phyloP scores from a whole-genome alignment of 2,113 vertebrate genomes.

The Amblyornis subalaris region DNA sequence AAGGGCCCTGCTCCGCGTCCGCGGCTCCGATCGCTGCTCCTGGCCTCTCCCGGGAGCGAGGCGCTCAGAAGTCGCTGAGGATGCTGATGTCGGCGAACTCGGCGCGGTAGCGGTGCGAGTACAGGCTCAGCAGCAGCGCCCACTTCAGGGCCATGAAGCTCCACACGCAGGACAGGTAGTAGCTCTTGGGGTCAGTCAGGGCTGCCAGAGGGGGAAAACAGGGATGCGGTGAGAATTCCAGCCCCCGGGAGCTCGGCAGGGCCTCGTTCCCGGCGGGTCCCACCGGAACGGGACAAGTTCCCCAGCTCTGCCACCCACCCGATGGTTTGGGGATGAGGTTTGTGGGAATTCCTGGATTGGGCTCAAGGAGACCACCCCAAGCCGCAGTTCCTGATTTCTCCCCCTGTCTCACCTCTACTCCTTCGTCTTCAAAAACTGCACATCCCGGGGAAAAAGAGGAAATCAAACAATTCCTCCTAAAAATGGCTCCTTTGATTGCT shows the following conservation, averaged over 20 bases:
- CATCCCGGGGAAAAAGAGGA: neutral
- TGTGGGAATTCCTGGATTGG: no score
- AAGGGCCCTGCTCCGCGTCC: no score
- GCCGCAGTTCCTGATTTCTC: neutral
- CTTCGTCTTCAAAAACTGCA: neutral
- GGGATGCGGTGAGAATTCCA: neutral
- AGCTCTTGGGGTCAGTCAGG: neutral
- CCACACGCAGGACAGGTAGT: neutral
- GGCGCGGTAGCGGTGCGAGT: neutral
- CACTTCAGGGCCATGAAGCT: neutral
- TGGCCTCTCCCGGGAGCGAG: no score
- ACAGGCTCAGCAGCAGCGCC: neutral
- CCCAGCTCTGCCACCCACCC: neutral
- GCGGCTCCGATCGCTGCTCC: no score
- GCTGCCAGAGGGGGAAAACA: neutral
- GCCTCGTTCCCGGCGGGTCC: no score
- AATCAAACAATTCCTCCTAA: neutral
- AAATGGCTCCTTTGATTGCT: neutral
- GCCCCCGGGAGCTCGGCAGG: neutral
- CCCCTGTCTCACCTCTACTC: neutral
- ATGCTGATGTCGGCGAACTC: neutral
- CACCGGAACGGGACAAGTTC: neutral
- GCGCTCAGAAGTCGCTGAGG: neutral
- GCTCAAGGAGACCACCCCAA: neutral
- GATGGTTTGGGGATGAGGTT: no score